Evolutionary conservation across 2,888 invertebrate species (phyloP).

Genomic region (Eurytoma adleriae): DNA sequence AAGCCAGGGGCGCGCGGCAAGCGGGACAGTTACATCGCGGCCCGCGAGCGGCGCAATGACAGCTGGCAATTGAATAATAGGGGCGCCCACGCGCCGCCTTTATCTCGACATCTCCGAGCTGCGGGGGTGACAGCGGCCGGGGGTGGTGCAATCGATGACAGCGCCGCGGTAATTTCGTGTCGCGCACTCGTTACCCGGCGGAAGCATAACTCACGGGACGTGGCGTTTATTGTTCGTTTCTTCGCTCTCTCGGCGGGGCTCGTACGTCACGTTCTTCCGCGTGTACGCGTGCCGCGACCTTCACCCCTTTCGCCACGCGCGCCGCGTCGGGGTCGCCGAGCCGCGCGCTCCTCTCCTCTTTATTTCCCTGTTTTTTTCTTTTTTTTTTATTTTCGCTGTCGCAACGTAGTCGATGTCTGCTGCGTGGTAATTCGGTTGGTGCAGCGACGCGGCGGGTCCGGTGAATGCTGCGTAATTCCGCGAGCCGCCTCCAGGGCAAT

Average conservation of each 20-base stretch:
- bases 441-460: too few species aligned
- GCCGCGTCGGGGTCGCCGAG: too few species aligned
- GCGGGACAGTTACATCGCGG: too few species aligned
- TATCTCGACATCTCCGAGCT: background rate
- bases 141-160: constrained; percentile 27
- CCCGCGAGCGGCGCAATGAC: background rate
- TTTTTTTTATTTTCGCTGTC: background rate
- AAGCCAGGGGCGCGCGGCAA: too few species aligned
- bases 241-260: constrained; percentile 19
- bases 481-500: constrained; percentile 15
- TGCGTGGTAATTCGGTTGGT: too few species aligned
- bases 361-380: background rate
- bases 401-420: background rate
- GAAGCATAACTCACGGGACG: constrained; percentile 35
- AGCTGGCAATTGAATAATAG: constrained; percentile 9
- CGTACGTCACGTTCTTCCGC: constrained; percentile 18
- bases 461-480: constrained; percentile 28
- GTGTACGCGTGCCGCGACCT: constrained; percentile 21
- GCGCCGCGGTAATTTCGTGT: constrained; percentile 36
- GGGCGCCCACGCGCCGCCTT: background rate
- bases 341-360: background rate
- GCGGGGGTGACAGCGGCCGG: background rate
- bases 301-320: constrained; percentile 27
- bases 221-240: constrained; percentile 26
- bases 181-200: constrained; percentile 29